Evolutionary conservation across 1,140 invertebrate species (phyloP), one percentile per base, ranked within the genome.

Genomic region (Vollenhovia emeryi): DNA sequence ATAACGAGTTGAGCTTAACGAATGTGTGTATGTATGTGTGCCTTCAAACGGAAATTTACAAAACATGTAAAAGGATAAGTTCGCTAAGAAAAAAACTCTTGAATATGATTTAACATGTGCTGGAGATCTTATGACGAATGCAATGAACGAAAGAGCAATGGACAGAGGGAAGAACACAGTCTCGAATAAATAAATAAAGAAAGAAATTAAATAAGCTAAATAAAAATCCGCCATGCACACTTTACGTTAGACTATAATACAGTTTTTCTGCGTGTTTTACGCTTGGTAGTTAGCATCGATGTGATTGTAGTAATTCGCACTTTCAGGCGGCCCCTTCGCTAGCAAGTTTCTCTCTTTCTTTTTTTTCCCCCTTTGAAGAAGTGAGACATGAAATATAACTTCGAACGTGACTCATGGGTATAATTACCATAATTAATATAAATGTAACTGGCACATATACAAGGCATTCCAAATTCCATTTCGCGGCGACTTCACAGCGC

Each of bases 361-460:
- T 57, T 78, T 66, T 75, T n/a, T n/a, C n/a, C n/a, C 50, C 48
- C 48, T 79, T 24, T 64, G 86, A 85, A 52, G 43, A 84, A 69
- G 52, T 74, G 75, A 66, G 18, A 57, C 73, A 45, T 88, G 76
- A 89, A 79, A 73, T 84, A 86, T 88, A 85, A 59, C 62, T 75
- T 74, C 69, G 50, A 66, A 84, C 64, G 52, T 50, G 73, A 87
- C 75, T 91, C 90, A 85, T 68, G 69, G 84, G 89, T 90, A 88
- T 86, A 89, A 92, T 86, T 91, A 88, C 71, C 88, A 76, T 87
- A 92, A 93, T 89, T n/a, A 91, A 92, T 93, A 90, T 89, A 92
- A 93, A 93, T 94, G 93, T 90, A 92, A 86, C 93, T 94, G 92
- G 93, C 93, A 93, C 91, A 91, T 93, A 89, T 93, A 93, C 92